Conservation (phyloP, 2,888 invertebrate species). For the Pollenia amentaria region DNA sequence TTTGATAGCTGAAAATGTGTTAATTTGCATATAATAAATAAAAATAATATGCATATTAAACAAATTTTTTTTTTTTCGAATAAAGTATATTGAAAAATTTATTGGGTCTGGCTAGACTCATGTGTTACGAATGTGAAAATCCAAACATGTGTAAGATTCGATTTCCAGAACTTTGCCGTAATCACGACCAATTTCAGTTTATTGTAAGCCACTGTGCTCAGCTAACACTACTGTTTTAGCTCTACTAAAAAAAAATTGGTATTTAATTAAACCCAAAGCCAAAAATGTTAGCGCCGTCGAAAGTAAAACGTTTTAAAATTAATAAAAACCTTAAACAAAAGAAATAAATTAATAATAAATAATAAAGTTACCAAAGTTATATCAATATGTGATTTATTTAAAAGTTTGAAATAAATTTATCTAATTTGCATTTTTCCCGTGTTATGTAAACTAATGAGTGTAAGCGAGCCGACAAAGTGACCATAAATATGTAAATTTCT, state of each 20-base stretch:
- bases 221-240: not conserved
- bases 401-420: constrained; percentile 1
- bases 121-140: no score
- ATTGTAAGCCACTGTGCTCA: not conserved
- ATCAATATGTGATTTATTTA: constrained; percentile 1
- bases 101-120: no score
- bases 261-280: not conserved
- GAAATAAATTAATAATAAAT: not conserved
- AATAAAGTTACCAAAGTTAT: not conserved
- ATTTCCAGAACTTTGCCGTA: no score
- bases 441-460: constrained; percentile 20
- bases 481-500: constrained; percentile 46
- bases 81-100: no score
- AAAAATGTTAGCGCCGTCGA: constrained; percentile 18
- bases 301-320: not conserved
- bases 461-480: constrained; percentile 26
- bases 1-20: no score
- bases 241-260: not conserved
- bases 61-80: no score
- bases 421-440: constrained; percentile 8
- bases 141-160: no score
- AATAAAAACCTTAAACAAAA: not conserved
- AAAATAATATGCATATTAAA: no score
- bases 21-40: no score
- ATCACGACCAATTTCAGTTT: no score